Percentiles rank a stretch among this genome's conserved stretches.
These are phyloP conservation scores for Malurus alboscapulatus DNA, from an alignment of 2,113 vertebrate species.

Conservation along the genomic window DNA sequence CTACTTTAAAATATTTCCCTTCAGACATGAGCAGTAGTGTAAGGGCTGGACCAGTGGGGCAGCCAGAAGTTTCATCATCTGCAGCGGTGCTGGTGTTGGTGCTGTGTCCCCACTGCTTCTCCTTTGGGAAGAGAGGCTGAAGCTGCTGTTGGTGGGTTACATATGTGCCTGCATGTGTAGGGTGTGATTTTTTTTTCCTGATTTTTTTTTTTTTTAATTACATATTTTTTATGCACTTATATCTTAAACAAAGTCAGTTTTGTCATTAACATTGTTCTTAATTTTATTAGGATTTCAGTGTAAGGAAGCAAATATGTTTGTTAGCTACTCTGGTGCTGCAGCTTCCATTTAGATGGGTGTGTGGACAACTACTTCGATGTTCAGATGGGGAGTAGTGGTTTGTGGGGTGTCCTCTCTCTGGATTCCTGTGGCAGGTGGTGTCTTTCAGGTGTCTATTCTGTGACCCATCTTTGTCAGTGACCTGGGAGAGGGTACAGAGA, in stretches of 20 bases:
- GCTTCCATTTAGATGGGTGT: neutral
- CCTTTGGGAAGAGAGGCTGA: neutral
- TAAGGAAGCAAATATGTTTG: neutral
- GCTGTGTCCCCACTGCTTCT: neutral
- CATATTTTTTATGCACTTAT: neutral
- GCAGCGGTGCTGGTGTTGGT: neutral
- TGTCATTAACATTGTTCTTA: neutral
- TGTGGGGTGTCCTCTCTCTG: neutral
- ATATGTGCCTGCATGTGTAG: fast-evolving
- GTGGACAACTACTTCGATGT: neutral
- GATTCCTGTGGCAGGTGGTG: neutral
- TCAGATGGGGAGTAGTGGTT: neutral
- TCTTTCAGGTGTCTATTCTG: neutral
- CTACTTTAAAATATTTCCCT: neutral
- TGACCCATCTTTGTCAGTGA: neutral
- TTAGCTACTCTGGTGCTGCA: neutral
- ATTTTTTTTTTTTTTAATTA: neutral
- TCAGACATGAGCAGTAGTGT: neutral
- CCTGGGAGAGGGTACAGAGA: neutral
- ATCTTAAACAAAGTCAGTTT: neutral
- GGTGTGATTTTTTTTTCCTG: neutral
- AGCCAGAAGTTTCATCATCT: neutral
- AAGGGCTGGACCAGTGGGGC: neutral
- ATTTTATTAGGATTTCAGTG: neutral
- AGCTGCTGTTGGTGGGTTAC: neutral